A percentile compares a stretch with the other conserved stretches of the same genome.
These are phyloP conservation scores for Lithosia quadra DNA, from an alignment of 2,888 invertebrate species.

Conservation along the genomic window DNA sequence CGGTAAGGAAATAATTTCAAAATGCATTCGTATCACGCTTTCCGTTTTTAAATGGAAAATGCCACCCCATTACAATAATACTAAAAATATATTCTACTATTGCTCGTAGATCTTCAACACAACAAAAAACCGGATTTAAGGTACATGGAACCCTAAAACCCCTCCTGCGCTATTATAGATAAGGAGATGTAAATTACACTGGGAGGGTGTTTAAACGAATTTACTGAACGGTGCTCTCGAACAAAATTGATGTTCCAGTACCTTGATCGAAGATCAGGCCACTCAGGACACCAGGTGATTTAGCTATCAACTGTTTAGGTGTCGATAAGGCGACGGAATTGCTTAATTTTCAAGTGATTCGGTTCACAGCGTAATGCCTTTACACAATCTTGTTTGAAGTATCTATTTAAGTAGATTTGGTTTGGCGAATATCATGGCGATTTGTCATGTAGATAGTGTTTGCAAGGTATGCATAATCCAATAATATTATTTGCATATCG, in stretches of 20 bases:
- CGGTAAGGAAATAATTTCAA: background rate
- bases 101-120: slow-evolving; percentile 22
- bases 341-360: slow-evolving; percentile 50
- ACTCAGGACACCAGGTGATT: slow-evolving; percentile 36
- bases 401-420: slow-evolving; percentile 5
- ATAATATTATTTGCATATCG: background rate
- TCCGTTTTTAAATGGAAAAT: background rate
- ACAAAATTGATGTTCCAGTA: slow-evolving; percentile 75
- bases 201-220: slow-evolving; percentile 74
- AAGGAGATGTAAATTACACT: slow-evolving; percentile 81
- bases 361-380: slow-evolving; percentile 3
- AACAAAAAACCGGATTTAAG: slow-evolving; percentile 30
- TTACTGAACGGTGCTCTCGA: slow-evolving; percentile 68
- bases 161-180: slow-evolving; percentile 73
- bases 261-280: slow-evolving; percentile 55
- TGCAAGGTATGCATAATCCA: background rate
- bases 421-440: background rate
- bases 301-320: slow-evolving; percentile 35
- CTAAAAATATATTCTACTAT: slow-evolving; percentile 7
- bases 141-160: slow-evolving; percentile 51
- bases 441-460: background rate
- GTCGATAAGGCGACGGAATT: slow-evolving; percentile 38
- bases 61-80: background rate
- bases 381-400: slow-evolving; percentile 11
- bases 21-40: background rate